phyloP scores from a whole-genome alignment of 2,797 vertebrate genomes.

The Sandelia bainsii region DNA sequence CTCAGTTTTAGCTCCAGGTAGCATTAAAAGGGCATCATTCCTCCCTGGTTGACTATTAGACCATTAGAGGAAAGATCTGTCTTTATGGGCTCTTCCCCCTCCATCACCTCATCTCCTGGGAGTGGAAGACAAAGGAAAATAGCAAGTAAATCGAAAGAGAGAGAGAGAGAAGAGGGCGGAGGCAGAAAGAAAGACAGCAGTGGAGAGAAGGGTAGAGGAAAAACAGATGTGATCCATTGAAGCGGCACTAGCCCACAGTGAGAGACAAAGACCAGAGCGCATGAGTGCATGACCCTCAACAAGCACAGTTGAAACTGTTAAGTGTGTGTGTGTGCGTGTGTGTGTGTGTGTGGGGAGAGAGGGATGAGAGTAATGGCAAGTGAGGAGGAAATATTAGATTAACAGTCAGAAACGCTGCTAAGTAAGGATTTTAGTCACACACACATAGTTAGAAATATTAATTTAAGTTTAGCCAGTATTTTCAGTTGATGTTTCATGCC shows the following conservation, averaged over 20 bases:
- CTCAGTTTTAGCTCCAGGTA: constrained; percentile 31
- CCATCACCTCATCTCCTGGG: constrained; percentile 57
- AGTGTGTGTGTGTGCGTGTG: constrained; percentile 38
- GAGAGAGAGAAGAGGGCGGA: constrained; percentile 3
- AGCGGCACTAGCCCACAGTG: constrained; percentile 71
- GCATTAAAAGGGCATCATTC: constrained; percentile 18
- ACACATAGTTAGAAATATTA: constrained; percentile 28
- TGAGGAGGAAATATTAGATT: constrained; percentile 11
- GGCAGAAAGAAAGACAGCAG: constrained; percentile 33
- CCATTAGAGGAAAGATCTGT: constrained; percentile 40
- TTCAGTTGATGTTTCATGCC: constrained; percentile 23
- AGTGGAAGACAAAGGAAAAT: constrained; percentile 72
- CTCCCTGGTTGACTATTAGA: constrained; percentile 28
- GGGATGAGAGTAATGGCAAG: background rate
- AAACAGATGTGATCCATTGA: constrained; percentile 77
- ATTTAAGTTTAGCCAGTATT: constrained; percentile 11
- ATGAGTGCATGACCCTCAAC: constrained; percentile 70
- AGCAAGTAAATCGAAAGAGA: constrained; percentile 61
- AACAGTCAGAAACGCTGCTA: constrained; percentile 7
- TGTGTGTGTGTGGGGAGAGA: constrained; percentile 30
- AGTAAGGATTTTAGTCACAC: background rate
- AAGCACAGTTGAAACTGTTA: constrained; percentile 65
- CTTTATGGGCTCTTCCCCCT: constrained; percentile 31
- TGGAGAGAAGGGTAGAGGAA: constrained; percentile 38
- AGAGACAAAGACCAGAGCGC: constrained; percentile 76